Conservation (phyloP, 2,888 invertebrate species). For the Bedellia somnulentella region DNA sequence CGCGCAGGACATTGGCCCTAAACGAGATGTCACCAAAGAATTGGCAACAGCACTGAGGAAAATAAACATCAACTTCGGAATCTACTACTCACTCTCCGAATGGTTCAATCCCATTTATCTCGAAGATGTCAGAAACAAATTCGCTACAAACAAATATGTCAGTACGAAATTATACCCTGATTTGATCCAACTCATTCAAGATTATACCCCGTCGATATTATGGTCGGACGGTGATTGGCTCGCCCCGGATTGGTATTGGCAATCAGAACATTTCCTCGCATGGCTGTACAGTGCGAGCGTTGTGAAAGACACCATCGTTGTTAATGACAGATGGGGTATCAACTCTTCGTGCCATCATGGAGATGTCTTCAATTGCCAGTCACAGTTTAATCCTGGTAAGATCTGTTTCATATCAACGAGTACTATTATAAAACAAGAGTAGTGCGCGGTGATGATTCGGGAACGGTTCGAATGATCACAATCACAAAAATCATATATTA, state of each 20-base stretch:
- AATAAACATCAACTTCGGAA: constrained; percentile 60
- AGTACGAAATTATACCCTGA: constrained; percentile 68
- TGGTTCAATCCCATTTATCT: constrained; percentile 76
- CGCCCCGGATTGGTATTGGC: constrained; percentile 73
- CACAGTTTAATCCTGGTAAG: constrained; percentile 76
- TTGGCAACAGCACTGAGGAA: constrained; percentile 63
- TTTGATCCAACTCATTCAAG: constrained; percentile 65
- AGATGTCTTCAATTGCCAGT: constrained; percentile 74
- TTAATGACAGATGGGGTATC: constrained; percentile 85
- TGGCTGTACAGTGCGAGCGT: constrained; percentile 86
- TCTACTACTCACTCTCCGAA: constrained; percentile 76
- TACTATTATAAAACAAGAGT: too few species aligned
- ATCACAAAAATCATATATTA: too few species aligned
- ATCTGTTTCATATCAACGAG: too few species aligned
- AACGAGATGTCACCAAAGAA: constrained; percentile 72
- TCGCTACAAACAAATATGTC: constrained; percentile 64
- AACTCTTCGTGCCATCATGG: constrained; percentile 75
- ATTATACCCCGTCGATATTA: constrained; percentile 67
- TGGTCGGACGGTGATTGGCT: constrained; percentile 92
- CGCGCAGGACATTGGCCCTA: constrained; percentile 68
- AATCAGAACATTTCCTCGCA: constrained; percentile 73
- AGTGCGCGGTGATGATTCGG: too few species aligned
- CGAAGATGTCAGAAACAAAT: constrained; percentile 62
- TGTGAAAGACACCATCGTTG: constrained; percentile 76
- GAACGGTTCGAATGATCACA: too few species aligned